Evolutionary conservation across 2,113 vertebrate species (phyloP), one percentile per base, ranked within the genome.

Genomic region (Anas platyrhynchos): DNA sequence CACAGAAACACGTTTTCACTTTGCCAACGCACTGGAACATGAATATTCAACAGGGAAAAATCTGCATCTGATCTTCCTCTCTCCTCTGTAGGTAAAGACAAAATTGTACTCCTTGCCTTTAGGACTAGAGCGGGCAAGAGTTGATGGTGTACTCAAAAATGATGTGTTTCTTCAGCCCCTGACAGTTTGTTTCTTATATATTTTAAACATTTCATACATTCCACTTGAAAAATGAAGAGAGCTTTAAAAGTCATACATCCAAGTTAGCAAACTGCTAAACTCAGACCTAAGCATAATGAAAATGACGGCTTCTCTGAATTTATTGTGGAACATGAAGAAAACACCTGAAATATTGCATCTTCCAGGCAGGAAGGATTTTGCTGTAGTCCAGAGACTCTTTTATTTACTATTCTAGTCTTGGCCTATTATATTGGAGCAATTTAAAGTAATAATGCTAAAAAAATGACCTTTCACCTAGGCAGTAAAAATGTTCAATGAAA

Each of bases 401-500:
- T 97, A 91, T 96, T 97, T 97, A 95, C 88, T 83, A 94, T 93
- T 96, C 93, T 72, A 46, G 77, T 88, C 61, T 90, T 94, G 69
- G 88, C 52, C 65, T 92, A 93, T 92, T 96, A 80, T 73, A 88
- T 79, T 96, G 96, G 96, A 93, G 89, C 91, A 96, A 97, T 97
- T 97, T 97, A 95, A 97, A 94, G 90, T 95, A 95, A 97, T 97
- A 95, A 96, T 92, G 75, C 93, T 96, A 89, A 97, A 98, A 98
- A 97, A 95, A 98, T 94, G 83, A 97, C 94, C 95, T 93, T 96
- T 98, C 92, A 95, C 96, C 96, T 36, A 82, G 88, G 55, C 86
- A 97, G 88, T 84, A 92, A 92, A 96, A 91, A 80, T n/a, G 89
- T 80, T 97, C 94, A 67, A 96, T 97, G 96, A 91, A 97, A 97